phyloP scores from a whole-genome alignment of 2,797 vertebrate species.

The Manis pentadactyla region DNA sequence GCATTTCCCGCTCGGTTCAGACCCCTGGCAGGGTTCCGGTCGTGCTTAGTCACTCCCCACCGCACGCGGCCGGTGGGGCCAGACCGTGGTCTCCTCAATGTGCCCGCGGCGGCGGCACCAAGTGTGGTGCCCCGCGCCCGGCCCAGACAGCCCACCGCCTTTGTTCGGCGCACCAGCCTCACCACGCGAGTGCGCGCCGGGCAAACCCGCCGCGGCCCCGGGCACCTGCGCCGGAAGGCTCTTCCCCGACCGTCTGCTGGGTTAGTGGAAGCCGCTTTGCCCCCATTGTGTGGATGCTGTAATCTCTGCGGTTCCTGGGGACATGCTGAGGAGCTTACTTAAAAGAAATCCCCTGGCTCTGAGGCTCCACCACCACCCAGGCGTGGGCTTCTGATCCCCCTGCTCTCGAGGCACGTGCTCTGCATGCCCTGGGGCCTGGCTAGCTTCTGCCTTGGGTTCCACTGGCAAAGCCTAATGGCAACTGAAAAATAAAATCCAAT shows the following conservation, averaged over 20 bases:
- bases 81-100: too few relatives aligned
- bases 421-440: slow-evolving; percentile 4
- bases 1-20: too few relatives aligned
- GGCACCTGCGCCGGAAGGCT: background rate
- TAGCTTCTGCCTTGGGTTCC: slow-evolving; percentile 66
- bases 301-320: slow-evolving; percentile 81
- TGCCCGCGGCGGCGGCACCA: slow-evolving; percentile 57
- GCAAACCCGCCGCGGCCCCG: slow-evolving; percentile 51
- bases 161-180: slow-evolving; percentile 79
- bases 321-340: slow-evolving; percentile 76
- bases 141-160: slow-evolving; percentile 77
- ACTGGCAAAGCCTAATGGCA: slow-evolving; percentile 55
- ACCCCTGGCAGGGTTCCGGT: too few relatives aligned
- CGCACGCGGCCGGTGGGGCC: too few relatives aligned
- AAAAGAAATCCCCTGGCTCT: slow-evolving; percentile 80
- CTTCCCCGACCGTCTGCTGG: slow-evolving; percentile 76
- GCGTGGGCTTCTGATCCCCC: slow-evolving; percentile 70
- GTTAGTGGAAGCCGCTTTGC: slow-evolving; percentile 78
- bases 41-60: too few relatives aligned
- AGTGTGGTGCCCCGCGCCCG: slow-evolving; percentile 65
- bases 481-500: background rate
- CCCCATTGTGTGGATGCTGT: slow-evolving; percentile 79
- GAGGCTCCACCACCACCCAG: slow-evolving; percentile 43
- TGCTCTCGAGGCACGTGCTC: slow-evolving; percentile 55
- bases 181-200: too few relatives aligned